Conservation (phyloP, 2,113 vertebrate genomes). For the Ursus arctos region DNA sequence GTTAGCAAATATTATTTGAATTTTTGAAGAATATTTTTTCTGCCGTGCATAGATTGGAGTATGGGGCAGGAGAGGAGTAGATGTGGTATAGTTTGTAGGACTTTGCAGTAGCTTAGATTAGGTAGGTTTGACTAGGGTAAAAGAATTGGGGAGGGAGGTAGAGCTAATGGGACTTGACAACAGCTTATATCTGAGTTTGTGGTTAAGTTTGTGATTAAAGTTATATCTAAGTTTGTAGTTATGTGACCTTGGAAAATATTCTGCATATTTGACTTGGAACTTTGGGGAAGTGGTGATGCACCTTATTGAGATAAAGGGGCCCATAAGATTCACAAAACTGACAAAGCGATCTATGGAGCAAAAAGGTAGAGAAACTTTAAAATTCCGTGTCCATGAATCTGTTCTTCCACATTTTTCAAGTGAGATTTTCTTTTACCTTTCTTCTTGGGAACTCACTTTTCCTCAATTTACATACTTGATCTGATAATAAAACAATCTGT, state of each 20-base stretch:
- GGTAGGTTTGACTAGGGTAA: not conserved
- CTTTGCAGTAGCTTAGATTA: not conserved
- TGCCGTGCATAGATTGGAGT: not conserved
- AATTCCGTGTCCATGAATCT: not conserved
- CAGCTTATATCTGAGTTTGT: not conserved
- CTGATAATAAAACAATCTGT: slow-evolving; percentile 55
- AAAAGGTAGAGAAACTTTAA: not conserved
- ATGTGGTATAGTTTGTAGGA: not conserved
- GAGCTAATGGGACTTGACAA: not conserved
- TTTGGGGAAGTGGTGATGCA: not conserved
- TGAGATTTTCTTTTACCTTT: not conserved
- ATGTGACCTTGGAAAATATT: not conserved
- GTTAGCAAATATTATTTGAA: not conserved
- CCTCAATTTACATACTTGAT: slow-evolving; percentile 28
- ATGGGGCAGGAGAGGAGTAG: not conserved
- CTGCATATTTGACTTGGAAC: slow-evolving; percentile 24
- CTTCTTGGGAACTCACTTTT: slow-evolving; percentile 23
- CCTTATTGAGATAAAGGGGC: not conserved
- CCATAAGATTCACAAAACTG: not conserved
- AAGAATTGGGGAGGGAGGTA: not conserved
- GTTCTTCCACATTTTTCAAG: not conserved
- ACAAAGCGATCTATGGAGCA: not conserved
- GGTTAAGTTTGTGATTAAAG: not conserved
- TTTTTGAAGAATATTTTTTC: not conserved
- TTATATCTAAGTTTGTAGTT: not conserved